phyloP scores from a whole-genome alignment of 1,140 invertebrate genomes.

The Leptinotarsa lineolata region DNA sequence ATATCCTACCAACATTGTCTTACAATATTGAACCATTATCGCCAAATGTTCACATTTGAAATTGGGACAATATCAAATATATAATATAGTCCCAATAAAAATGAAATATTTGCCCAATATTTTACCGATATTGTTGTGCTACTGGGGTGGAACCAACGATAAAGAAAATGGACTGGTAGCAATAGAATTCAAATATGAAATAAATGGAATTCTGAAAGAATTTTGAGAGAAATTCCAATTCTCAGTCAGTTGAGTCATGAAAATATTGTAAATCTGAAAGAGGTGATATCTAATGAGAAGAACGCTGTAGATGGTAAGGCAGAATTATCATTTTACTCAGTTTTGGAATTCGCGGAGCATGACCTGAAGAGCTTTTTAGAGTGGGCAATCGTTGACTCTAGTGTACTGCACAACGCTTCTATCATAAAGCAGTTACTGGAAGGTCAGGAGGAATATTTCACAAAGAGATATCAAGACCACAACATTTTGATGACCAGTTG shows the following conservation, averaged over 20 bases:
- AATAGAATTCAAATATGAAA: too few relatives aligned
- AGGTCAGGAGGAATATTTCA: conserved; percentile 94
- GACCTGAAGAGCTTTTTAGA: conserved; percentile 98
- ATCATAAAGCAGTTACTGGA: conserved; percentile 98
- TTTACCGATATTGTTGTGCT: too few relatives aligned
- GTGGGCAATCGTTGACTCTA: conserved; percentile 95
- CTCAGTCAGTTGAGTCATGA: conserved; percentile 94
- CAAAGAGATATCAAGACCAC: conserved; percentile 99
- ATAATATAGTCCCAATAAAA: too few relatives aligned
- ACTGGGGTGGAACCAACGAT: too few relatives aligned
- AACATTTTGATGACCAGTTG: conserved; percentile 99
- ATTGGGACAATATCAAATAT: too few relatives aligned
- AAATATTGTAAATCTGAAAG: conserved; percentile 96
- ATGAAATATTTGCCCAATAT: too few relatives aligned
- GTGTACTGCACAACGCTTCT: conserved; percentile 92
- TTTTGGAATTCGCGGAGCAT: conserved; percentile 99
- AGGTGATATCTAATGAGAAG: conserved; percentile 88
- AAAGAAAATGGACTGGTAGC: too few relatives aligned
- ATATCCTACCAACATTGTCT: too few relatives aligned
- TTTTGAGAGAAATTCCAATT: conserved; percentile 98
- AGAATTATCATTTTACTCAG: conserved; percentile 98
- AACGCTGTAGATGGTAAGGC: conserved; percentile 84
- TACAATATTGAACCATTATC: too few relatives aligned
- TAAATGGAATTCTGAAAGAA: conserved; percentile 99
- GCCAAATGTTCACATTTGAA: too few relatives aligned